Evolutionary conservation across 2,888 invertebrate genomes (phyloP), one percentile per base, ranked within the genome.

Genomic region (Andrena fulva): DNA sequence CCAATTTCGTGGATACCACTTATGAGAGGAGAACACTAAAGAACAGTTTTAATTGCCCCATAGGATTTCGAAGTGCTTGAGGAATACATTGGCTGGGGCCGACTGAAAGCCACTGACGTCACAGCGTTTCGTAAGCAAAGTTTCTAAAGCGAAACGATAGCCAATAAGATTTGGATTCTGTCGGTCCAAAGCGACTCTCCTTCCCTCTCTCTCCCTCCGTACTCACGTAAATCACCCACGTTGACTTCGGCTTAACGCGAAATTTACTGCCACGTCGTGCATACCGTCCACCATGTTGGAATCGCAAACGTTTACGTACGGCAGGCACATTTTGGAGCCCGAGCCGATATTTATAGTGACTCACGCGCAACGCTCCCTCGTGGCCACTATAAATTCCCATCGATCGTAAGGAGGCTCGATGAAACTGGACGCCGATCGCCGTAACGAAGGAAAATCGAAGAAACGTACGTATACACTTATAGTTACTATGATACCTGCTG

Each of bases 211-310:
- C 84, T 60, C 70, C 56, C 73, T 76, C 60, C 80, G 87, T 87
- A 89, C 86, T 89, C 89, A 86, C 91, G 90, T 91, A 91, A 91
- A 91, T 91, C 91, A 91, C 87, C 75, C 76, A 80, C 77, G 87
- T 80, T 77, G 86, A 86, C 88, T 90, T 89, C 86, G 88, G 91
- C 91, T 91, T 91, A 91, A 88, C 88, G 84, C 80, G 82, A 91
- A 91, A 91, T 91, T 91, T 91, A 91, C 91, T 89, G 89, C 90
- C 89, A 63, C 83, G 79, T 80, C 87, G 87, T 77, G 83, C 80
- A 84, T 73, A 86, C 86, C 85, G 77, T 71, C 87, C 82, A 72
- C 80, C 86, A 75, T 78, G 81, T 78, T 76, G 85, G 85, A 84
- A 87, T 89, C 69, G 88, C 89, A 82, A 89, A 87, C 89, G 87